These are phyloP conservation scores for Alligator mississippiensis DNA, from an alignment of 2,113 vertebrate species.

Conservation along the genomic window DNA sequence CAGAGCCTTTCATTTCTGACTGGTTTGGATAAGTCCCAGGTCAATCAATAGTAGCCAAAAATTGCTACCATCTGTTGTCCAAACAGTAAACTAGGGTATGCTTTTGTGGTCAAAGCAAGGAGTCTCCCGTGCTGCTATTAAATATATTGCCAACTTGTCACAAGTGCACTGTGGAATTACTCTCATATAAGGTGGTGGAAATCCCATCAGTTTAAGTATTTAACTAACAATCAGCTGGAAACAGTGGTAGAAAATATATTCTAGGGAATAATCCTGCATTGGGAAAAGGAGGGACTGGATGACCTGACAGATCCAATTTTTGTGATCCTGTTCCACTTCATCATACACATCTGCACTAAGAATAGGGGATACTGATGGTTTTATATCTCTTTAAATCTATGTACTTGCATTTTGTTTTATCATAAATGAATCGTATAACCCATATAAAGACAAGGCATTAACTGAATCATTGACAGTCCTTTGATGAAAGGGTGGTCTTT, in stretches of 20 bases:
- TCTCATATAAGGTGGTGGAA: background rate
- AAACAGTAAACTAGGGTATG: background rate
- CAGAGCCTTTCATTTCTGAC: background rate
- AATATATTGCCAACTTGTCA: background rate
- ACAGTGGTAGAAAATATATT: background rate
- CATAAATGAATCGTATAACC: background rate
- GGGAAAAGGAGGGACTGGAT: background rate
- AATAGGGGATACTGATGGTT: background rate
- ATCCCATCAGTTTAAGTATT: background rate
- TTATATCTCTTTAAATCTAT: background rate
- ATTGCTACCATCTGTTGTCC: background rate
- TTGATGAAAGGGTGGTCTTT: too few relatives aligned
- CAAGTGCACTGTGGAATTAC: background rate
- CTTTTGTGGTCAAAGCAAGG: background rate
- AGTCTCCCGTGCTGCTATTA: fast-evolving
- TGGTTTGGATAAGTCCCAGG: background rate
- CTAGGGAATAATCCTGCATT: background rate
- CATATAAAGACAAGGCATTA: background rate
- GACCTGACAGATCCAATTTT: background rate
- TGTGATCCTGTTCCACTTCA: background rate
- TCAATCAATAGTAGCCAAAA: background rate
- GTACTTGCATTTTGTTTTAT: background rate
- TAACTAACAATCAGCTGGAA: background rate
- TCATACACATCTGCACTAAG: fast-evolving
- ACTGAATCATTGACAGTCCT: too few relatives aligned